Percentiles rank a stretch among this genome's conserved stretches.
Evolutionary conservation across 2,888 invertebrate genomes (phyloP).

Genomic region (Reticulitermes lucifugus): DNA sequence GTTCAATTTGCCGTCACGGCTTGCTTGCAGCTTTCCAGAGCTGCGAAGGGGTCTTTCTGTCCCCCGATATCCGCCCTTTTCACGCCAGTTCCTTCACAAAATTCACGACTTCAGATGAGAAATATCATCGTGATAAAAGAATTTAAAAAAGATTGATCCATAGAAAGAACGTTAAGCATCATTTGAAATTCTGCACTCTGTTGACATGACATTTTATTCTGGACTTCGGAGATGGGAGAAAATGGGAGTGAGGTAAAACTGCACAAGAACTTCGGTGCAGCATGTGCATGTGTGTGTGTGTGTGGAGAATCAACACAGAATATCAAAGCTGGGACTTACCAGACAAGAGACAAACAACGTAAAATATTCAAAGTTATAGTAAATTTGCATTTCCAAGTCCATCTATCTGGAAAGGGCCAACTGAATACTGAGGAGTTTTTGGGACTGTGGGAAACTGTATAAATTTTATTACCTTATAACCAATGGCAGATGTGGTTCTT

Average conservation of each 20-base stretch:
- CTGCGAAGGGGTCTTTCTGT: not conserved
- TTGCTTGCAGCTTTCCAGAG: not conserved
- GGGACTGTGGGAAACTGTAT: not conserved
- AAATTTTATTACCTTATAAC: not conserved
- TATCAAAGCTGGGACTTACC: conserved; percentile 21
- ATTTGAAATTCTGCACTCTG: conserved; percentile 49
- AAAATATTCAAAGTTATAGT: not conserved
- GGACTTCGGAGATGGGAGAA: not conserved
- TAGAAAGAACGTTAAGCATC: conserved; percentile 48
- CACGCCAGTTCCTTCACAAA: conserved; percentile 34
- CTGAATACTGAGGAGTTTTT: not conserved
- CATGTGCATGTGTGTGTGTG: not conserved
- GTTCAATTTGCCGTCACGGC: conserved; percentile 47
- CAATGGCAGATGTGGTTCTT: not conserved
- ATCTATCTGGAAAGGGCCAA: not conserved
- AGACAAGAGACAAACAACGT: not conserved
- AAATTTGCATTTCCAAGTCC: not conserved
- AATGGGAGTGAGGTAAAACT: not conserved
- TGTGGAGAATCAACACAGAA: conserved; percentile 41
- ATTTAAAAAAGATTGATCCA: conserved; percentile 43
- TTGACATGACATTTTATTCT: conserved; percentile 44
- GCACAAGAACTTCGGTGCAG: not conserved
- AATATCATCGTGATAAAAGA: conserved; percentile 39
- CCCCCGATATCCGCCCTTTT: not conserved
- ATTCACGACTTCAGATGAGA: conserved; percentile 41